Percentiles rank a stretch among this genome's conserved stretches.
phyloP scores from a whole-genome alignment of 2,797 vertebrate genomes.

The Leuciscus waleckii region DNA sequence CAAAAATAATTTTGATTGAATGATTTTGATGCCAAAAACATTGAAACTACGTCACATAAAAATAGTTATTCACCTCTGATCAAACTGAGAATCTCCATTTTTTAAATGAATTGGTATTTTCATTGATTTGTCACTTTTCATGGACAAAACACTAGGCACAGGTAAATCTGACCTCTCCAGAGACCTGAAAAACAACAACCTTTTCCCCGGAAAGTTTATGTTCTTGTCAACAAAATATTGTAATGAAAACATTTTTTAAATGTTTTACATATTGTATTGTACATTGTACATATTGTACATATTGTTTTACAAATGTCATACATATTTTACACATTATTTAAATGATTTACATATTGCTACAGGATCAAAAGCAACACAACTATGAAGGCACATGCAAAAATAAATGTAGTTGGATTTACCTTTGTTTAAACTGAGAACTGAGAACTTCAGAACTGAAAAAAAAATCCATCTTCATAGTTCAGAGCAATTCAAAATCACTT shows the following conservation, averaged over 20 bases:
- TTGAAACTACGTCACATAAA: not conserved
- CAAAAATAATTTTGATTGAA: too few relatives aligned
- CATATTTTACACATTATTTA: too few relatives aligned
- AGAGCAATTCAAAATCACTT: not conserved
- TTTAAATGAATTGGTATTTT: not conserved
- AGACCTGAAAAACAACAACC: not conserved
- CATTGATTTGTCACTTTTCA: slow-evolving; percentile 12
- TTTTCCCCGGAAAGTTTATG: not conserved
- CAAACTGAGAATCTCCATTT: too few relatives aligned
- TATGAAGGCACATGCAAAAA: not conserved
- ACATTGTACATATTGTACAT: too few relatives aligned
- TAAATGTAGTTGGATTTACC: not conserved
- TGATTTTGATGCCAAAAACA: not conserved
- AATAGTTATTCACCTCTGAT: not conserved
- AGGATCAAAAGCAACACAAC: not conserved
- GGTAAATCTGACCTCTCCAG: not conserved
- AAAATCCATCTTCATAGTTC: not conserved
- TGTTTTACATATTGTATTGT: too few relatives aligned
- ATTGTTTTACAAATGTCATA: too few relatives aligned
- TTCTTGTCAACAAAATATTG: not conserved
- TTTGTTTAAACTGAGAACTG: not conserved
- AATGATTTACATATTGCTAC: not conserved
- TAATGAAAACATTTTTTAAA: too few relatives aligned
- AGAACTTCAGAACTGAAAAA: too few relatives aligned
- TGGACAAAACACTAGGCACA: not conserved